Evolutionary conservation across 2,113 vertebrate genomes (phyloP), one percentile per base, ranked within the genome.

Genomic region (Microcebus ravelobensis): DNA sequence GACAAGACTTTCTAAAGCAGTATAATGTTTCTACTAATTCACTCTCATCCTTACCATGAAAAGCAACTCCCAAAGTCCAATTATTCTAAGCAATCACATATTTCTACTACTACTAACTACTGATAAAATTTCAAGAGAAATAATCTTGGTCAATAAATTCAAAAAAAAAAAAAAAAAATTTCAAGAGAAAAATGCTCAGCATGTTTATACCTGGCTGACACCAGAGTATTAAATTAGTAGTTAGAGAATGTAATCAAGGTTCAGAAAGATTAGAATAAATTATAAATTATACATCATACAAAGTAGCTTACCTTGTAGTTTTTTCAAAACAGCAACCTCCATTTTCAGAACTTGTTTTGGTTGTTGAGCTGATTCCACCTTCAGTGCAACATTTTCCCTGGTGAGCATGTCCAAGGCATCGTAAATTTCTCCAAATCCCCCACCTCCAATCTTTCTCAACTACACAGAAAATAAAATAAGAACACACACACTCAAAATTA

Each of bases 281-380:
- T 57, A 93, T 79, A n/a, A 76, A 59, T 93, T 48, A 4, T 15
- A 73, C 71, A 91, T 36, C 29, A 74, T 67, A 92, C 14, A 61
- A 83, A 95, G 61, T 95, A 84, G 52, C 98, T 98, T 98, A 99
- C 99, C 99, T 99, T 99, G 99, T 59, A 99, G 98, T 98, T 99
- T 99, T 98, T 99, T 99, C 92, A 99, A 98, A 93, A 99, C 99
- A 42, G 99, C 99, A 86, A 99, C 99, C 98, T 99, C 99, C 99
- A 99, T 99, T 98, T 99, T 99, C 88, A 99, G 98, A 94, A 99
- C 99, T 98, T 99, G 99, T 97, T 99, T 99, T 95, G 99, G 99
- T 97, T 99, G 99, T 98, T 99, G 99, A 96, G 99, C 99, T 68
- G 99, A 99, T 98, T 99, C 99, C 96, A 99, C 99, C 98, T 99